These are phyloP conservation scores for Catharus fuscescens DNA, from an alignment of 2,113 vertebrate species.

Conservation along the genomic window DNA sequence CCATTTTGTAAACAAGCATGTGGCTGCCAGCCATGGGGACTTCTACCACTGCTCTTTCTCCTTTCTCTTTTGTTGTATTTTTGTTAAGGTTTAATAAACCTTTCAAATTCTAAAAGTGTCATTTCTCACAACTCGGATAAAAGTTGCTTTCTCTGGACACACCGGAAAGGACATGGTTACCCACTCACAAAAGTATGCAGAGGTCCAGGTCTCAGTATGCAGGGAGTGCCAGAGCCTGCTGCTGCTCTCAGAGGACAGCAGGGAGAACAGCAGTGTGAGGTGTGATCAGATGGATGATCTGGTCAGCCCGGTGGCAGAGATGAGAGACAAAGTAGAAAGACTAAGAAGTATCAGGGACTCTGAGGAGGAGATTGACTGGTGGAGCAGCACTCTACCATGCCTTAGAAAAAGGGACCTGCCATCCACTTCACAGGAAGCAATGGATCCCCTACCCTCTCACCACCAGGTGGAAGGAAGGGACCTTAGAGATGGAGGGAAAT, in stretches of 20 bases:
- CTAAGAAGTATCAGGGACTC: neutral
- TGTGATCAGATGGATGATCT: neutral
- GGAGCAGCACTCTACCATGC: neutral
- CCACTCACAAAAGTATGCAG: neutral
- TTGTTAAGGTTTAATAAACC: too few relatives aligned
- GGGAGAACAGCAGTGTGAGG: neutral
- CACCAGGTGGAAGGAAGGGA: neutral
- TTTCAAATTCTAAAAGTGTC: too few relatives aligned
- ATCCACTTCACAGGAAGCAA: neutral
- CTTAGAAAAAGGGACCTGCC: neutral
- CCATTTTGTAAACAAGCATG: too few relatives aligned
- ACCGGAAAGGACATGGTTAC: neutral
- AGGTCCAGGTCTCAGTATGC: neutral
- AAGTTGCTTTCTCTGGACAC: neutral
- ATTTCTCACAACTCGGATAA: neutral
- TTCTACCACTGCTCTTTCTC: too few relatives aligned
- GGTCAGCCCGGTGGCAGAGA: neutral
- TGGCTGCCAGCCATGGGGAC: too few relatives aligned
- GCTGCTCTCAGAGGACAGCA: neutral
- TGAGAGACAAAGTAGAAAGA: neutral
- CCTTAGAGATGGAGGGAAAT: neutral
- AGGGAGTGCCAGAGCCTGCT: neutral
- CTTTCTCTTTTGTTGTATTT: too few relatives aligned
- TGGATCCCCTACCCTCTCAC: neutral
- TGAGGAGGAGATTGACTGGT: neutral